Percentiles rank a stretch among this genome's conserved stretches.
These are phyloP conservation scores for Orthosia cruda DNA, from an alignment of 2,888 invertebrate species.

Conservation along the genomic window DNA sequence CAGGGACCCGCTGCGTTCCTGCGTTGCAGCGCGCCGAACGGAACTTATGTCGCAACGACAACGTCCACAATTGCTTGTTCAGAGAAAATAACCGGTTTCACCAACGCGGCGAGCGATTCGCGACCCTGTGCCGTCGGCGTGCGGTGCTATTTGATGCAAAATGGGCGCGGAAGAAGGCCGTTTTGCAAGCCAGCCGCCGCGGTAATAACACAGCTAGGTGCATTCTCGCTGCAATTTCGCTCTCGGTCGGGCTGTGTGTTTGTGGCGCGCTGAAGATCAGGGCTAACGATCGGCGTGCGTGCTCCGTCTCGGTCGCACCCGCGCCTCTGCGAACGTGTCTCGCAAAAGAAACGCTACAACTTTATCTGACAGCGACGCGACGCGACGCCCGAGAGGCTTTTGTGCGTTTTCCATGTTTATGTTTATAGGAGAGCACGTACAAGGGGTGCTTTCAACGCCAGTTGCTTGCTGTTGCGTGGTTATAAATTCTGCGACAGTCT, in stretches of 20 bases:
- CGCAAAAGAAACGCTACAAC: slow-evolving; percentile 91
- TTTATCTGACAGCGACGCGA: slow-evolving; percentile 91
- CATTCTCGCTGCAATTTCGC: slow-evolving; percentile 92
- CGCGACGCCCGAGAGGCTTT: slow-evolving; percentile 90
- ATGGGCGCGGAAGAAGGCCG: slow-evolving; percentile 80
- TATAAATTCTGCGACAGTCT: slow-evolving; percentile 85
- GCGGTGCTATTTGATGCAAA: slow-evolving; percentile 73
- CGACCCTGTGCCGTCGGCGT: slow-evolving; percentile 73
- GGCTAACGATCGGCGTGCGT: slow-evolving; percentile 90
- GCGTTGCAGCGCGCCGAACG: slow-evolving; percentile 79
- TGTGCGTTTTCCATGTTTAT: slow-evolving; percentile 92
- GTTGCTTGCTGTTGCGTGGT: slow-evolving; percentile 81
- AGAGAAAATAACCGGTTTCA: slow-evolving; percentile 88
- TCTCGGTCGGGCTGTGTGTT: slow-evolving; percentile 92
- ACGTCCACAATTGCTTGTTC: slow-evolving; percentile 89
- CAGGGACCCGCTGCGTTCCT: slow-evolving; percentile 83
- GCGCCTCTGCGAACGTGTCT: slow-evolving; percentile 76
- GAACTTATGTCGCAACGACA: slow-evolving; percentile 88
- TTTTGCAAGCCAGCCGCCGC: slow-evolving; percentile 82
- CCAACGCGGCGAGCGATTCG: slow-evolving; percentile 70
- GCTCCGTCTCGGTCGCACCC: slow-evolving; percentile 84
- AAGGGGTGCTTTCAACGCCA: slow-evolving; percentile 89
- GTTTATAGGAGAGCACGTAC: slow-evolving; percentile 91
- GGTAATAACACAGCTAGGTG: slow-evolving; percentile 91
- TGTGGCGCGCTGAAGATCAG: slow-evolving; percentile 92